These are phyloP conservation scores for Trimorus sp. DNA, from an alignment of 2,888 invertebrate species.

Conservation along the genomic window DNA sequence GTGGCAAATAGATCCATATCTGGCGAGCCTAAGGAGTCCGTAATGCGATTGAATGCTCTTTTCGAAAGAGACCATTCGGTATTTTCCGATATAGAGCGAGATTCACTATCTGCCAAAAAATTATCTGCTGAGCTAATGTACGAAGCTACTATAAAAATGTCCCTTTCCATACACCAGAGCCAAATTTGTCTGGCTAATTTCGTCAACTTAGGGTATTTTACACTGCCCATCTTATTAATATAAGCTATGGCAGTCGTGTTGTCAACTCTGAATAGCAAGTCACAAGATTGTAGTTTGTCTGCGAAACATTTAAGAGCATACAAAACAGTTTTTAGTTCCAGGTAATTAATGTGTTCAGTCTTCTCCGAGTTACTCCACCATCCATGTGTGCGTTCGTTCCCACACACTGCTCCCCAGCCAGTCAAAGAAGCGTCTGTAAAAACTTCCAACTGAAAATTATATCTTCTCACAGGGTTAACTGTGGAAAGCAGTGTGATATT, in stretches of 20 bases:
- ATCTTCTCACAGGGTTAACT: constrained; percentile 18
- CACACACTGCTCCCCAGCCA: constrained; percentile 6
- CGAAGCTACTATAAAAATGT: background rate
- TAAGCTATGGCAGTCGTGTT: background rate
- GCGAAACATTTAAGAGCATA: no score
- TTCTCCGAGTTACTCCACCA: no score
- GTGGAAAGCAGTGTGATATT: constrained; percentile 10
- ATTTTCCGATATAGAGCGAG: background rate
- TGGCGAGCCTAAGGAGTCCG: no score
- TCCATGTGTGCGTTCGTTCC: no score
- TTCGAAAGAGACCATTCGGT: no score
- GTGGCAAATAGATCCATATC: no score
- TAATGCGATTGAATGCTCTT: no score
- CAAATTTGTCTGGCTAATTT: background rate
- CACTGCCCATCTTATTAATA: no score
- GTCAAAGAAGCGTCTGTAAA: constrained; percentile 44
- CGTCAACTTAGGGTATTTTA: no score
- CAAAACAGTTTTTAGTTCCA: no score
- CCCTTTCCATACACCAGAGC: background rate
- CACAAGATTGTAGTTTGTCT: background rate
- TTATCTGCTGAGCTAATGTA: background rate
- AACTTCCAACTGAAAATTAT: background rate
- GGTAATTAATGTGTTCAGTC: no score
- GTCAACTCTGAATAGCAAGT: background rate
- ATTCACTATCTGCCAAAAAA: background rate